Conservation (phyloP, 2,888 invertebrate species). For the Adineta ricciae region DNA sequence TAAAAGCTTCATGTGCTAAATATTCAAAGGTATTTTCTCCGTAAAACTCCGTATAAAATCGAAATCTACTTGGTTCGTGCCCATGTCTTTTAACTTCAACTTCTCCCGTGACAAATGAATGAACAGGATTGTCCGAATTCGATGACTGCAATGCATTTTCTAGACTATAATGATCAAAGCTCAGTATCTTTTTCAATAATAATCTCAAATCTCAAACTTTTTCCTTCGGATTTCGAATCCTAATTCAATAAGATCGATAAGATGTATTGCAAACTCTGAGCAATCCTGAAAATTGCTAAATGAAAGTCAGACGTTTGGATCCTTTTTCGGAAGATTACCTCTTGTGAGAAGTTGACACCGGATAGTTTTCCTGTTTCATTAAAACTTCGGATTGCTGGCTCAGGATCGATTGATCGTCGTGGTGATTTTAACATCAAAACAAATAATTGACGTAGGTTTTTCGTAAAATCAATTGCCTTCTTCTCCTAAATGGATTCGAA, state of each 20-base stretch:
- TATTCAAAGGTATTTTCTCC: background rate
- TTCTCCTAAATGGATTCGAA: slow-evolving; percentile 38
- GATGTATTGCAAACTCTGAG: slow-evolving; percentile 7
- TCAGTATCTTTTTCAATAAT: background rate
- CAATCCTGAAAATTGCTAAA: slow-evolving; percentile 22
- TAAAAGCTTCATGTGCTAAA: slow-evolving; percentile 21
- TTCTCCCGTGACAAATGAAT: slow-evolving; percentile 13
- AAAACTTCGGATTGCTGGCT: slow-evolving; percentile 23
- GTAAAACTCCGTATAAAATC: background rate
- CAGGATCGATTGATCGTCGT: slow-evolving; percentile 27
- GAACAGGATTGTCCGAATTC: background rate
- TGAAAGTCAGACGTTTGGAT: too few species aligned
- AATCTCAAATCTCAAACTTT: background rate
- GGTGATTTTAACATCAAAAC: slow-evolving; percentile 49
- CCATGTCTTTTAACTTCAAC: background rate
- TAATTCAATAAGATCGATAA: background rate
- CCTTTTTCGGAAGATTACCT: background rate
- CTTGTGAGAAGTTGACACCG: background rate
- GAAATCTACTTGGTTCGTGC: background rate
- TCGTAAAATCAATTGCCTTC: slow-evolving; percentile 48
- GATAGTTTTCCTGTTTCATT: slow-evolving; percentile 28
- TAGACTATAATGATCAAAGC: background rate
- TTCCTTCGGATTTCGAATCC: background rate
- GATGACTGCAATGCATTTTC: background rate
- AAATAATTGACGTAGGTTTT: slow-evolving; percentile 50